Conservation (phyloP, 2,113 vertebrate species). For the rat (Rattus norvegicus) region GRCr8 NC_086020.1:156762001-156762500, state of each 20-base stretch:
- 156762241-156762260: not conserved
- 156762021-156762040: not conserved
- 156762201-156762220: not conserved
- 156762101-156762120: too few species aligned
- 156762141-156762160: fast-evolving
- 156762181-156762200: not conserved
- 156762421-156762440: not conserved
- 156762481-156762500: not conserved
- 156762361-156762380: not conserved
- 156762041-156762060: not conserved
- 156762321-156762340: not conserved
- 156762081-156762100: not conserved
- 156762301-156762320: not conserved
- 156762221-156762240: not conserved
- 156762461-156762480: not conserved
- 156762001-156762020: not conserved
- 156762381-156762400: not conserved
- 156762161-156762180: not conserved
- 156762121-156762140: not conserved
- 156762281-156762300: not conserved
- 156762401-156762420: slow-evolving; percentile 16
- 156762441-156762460: slow-evolving; percentile 28
- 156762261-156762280: not conserved
- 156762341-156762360: not conserved
- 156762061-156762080: not conserved